Percentiles rank a stretch among this genome's conserved stretches.
Conservation (phyloP, 2,797 vertebrate species). For the Esox masquinongy region DNA sequence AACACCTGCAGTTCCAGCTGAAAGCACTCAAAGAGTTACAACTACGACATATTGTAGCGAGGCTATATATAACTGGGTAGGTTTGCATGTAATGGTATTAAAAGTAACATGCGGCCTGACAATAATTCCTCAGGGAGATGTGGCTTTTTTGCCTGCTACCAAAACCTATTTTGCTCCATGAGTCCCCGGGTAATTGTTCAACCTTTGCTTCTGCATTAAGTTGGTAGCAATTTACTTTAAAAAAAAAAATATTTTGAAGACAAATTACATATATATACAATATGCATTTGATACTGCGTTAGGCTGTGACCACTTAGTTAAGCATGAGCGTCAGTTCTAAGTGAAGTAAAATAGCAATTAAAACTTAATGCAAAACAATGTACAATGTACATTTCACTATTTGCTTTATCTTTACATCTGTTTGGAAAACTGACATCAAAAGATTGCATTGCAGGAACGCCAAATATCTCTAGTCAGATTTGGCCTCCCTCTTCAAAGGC, state of each 20-base stretch:
- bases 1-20: slow-evolving; percentile 29
- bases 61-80: background rate
- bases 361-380: background rate
- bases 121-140: background rate
- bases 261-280: too few relatives aligned
- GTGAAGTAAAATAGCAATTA: too few relatives aligned
- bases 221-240: background rate
- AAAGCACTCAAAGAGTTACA: background rate
- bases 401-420: background rate
- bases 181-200: background rate
- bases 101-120: slow-evolving; percentile 8
- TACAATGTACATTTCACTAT: background rate
- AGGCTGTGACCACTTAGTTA: too few relatives aligned
- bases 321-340: too few relatives aligned
- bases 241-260: background rate
- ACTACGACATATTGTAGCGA: background rate
- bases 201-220: background rate
- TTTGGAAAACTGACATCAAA: background rate
- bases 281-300: too few relatives aligned
- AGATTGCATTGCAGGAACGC: background rate
- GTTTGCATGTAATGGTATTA: slow-evolving; percentile 19
- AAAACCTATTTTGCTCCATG: background rate
- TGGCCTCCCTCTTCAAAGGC: slow-evolving; percentile 23
- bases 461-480: background rate
- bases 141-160: background rate